Evolutionary conservation across 2,797 vertebrate species (phyloP).

Genomic region (Tragopan temminckii): DNA sequence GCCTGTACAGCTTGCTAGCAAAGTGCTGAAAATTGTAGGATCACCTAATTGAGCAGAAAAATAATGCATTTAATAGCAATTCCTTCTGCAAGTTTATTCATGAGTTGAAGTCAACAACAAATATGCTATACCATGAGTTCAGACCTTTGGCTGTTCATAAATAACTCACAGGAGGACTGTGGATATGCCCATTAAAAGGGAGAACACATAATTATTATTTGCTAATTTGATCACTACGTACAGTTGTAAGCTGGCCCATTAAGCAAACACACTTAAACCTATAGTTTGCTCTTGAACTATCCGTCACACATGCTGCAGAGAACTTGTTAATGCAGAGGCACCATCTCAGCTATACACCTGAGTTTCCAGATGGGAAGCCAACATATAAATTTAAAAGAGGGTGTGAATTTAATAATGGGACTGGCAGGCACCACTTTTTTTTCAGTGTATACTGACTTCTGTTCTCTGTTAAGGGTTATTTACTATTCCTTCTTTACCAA

Average conservation of each 20-base stretch:
- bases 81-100: constrained; percentile 22
- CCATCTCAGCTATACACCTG: not conserved
- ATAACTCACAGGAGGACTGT: not conserved
- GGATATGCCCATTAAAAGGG: not conserved
- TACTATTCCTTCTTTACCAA: not conserved
- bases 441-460: not conserved
- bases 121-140: not conserved
- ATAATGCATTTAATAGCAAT: not conserved
- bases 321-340: not conserved
- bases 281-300: not conserved
- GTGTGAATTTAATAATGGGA: not conserved
- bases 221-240: not conserved
- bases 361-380: not conserved
- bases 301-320: not conserved
- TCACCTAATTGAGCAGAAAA: not conserved
- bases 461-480: not conserved
- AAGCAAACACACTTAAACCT: not conserved
- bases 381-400: not conserved
- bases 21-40: not conserved
- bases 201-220: not conserved
- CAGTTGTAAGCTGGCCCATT: not conserved
- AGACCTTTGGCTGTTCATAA: constrained; percentile 1
- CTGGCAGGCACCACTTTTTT: not conserved
- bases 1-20: not conserved
- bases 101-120: not conserved